These are phyloP conservation scores for Atethmia centrago DNA, from an alignment of 2,888 invertebrate genomes.

Conservation along the genomic window DNA sequence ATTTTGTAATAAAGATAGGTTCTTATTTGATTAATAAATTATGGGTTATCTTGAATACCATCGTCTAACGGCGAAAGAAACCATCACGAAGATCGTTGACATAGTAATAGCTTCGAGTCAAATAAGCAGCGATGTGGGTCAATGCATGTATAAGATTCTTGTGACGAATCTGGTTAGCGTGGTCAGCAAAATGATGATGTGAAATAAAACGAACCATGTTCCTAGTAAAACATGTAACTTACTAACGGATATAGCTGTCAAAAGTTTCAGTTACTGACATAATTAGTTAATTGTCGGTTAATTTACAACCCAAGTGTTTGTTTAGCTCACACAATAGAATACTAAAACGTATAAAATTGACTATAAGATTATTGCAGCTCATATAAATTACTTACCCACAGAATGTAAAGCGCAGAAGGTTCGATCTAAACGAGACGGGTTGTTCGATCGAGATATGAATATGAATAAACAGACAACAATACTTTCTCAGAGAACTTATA, in stretches of 20 bases:
- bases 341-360: conserved; percentile 8
- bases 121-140: not conserved
- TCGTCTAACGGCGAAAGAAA: not conserved
- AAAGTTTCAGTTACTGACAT: not conserved
- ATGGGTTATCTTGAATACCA: not conserved
- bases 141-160: not conserved
- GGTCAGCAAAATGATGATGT: not conserved
- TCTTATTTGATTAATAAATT: not conserved
- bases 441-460: not conserved
- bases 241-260: not conserved
- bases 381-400: not conserved
- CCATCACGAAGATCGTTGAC: not conserved
- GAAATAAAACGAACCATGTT: not conserved
- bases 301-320: conserved; percentile 4
- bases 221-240: not conserved
- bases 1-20: not conserved
- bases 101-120: not conserved
- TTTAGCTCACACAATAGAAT: not conserved
- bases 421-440: not conserved
- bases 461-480: not conserved
- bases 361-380: conserved; percentile 21
- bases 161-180: not conserved
- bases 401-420: conserved; percentile 20
- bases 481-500: too few relatives aligned
- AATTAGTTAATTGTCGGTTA: conserved; percentile 3